phyloP scores from a whole-genome alignment of 2,797 vertebrate species.

The Betta splendens region DNA sequence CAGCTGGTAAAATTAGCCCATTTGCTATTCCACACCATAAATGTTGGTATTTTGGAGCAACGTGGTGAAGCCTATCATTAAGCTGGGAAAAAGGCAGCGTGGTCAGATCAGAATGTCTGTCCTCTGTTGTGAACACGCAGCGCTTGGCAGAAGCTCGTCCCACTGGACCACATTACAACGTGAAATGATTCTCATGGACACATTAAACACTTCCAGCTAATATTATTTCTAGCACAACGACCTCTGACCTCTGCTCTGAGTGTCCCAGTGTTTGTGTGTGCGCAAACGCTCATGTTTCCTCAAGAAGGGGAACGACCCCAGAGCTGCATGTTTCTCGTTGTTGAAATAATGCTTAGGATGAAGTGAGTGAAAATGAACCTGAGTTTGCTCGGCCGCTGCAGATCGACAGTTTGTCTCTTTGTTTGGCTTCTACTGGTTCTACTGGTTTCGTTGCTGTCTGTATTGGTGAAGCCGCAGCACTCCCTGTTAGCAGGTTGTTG shows the following conservation, averaged over 20 bases:
- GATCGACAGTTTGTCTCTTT: background rate
- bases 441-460: slow-evolving; percentile 62
- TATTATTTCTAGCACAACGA: slow-evolving; percentile 4
- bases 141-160: slow-evolving; percentile 14
- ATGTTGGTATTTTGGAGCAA: background rate
- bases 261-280: slow-evolving; percentile 30
- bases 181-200: slow-evolving; percentile 11
- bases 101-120: background rate
- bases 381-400: background rate
- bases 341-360: slow-evolving; percentile 47
- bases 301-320: slow-evolving; percentile 2
- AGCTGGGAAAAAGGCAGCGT: background rate
- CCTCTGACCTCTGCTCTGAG: slow-evolving; percentile 27
- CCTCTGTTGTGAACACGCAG: background rate
- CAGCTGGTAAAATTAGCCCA: background rate
- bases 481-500: slow-evolving; percentile 29
- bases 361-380: slow-evolving; percentile 38
- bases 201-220: slow-evolving; percentile 12
- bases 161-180: slow-evolving; percentile 1
- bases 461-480: slow-evolving; percentile 21
- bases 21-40: background rate
- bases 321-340: slow-evolving; percentile 24
- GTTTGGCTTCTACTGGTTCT: slow-evolving; percentile 38
- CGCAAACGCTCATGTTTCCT: background rate
- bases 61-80: background rate